A percentile compares a stretch with the other conserved stretches of the same genome.
Conservation (phyloP, 2,888 invertebrate genomes). For the Augochlorella aurata region DNA sequence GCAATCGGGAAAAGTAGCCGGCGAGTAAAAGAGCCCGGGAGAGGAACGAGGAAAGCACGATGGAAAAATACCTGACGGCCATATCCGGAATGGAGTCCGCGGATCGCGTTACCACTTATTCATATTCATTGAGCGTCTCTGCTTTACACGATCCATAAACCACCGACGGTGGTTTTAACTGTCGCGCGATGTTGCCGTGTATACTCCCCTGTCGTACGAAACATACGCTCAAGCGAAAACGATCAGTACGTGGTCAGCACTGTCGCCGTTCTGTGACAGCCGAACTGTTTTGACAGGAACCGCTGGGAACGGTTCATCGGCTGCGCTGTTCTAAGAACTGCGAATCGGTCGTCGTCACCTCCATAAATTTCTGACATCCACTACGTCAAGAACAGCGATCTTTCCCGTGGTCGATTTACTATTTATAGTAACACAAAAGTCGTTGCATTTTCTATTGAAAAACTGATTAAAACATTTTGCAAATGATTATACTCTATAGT, state of each 20-base stretch:
- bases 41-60: neutral
- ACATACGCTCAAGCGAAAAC: slow-evolving; percentile 57
- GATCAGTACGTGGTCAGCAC: slow-evolving; percentile 38
- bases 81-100: slow-evolving; percentile 9
- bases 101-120: slow-evolving; percentile 59
- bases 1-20: slow-evolving; percentile 63
- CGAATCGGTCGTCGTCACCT: neutral
- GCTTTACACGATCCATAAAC: slow-evolving; percentile 61
- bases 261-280: neutral
- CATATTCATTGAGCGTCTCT: slow-evolving; percentile 62
- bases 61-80: slow-evolving; percentile 14
- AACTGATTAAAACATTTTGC: neutral
- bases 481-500: too few species aligned
- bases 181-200: neutral
- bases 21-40: slow-evolving; percentile 18
- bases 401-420: neutral
- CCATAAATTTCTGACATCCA: neutral
- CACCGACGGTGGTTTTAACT: slow-evolving; percentile 47
- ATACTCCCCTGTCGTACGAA: neutral
- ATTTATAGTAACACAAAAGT: neutral
- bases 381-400: too few species aligned
- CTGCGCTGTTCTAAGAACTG: neutral
- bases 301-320: slow-evolving; percentile 25
- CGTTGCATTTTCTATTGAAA: neutral
- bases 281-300: neutral